Evolutionary conservation across 2,888 invertebrate genomes (phyloP).

Genomic region (Caradrina kadenii): DNA sequence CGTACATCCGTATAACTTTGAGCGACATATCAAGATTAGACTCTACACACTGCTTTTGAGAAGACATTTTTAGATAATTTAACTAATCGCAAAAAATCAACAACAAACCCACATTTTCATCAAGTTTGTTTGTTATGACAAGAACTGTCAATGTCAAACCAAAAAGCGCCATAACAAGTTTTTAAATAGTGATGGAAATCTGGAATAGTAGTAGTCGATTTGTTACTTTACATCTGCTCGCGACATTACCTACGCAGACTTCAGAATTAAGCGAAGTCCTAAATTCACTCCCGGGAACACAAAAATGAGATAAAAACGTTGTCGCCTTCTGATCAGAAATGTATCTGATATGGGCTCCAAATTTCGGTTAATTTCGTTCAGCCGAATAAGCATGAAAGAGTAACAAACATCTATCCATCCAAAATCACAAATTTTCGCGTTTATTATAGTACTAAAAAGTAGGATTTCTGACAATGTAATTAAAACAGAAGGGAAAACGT

Average conservation of each 20-base stretch:
- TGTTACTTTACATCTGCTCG: too few species aligned
- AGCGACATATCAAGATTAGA: slow-evolving; percentile 69
- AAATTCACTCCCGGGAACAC: too few species aligned
- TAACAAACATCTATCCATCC: too few species aligned
- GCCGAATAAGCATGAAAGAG: too few species aligned
- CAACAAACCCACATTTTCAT: slow-evolving; percentile 2
- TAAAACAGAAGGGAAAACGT: neutral
- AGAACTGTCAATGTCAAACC: slow-evolving; percentile 20
- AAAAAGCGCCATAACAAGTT: neutral
- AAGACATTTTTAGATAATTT: slow-evolving; percentile 63
- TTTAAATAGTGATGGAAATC: neutral
- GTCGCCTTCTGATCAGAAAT: too few species aligned
- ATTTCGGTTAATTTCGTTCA: too few species aligned
- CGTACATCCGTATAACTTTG: slow-evolving; percentile 86
- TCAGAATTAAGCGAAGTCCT: too few species aligned
- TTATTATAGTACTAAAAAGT: too few species aligned
- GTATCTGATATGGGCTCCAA: too few species aligned
- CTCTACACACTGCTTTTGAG: slow-evolving; percentile 68
- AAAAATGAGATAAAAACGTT: too few species aligned
- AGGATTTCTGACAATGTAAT: neutral
- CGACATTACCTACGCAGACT: too few species aligned
- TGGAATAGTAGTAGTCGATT: neutral
- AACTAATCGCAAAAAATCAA: neutral
- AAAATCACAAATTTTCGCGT: too few species aligned
- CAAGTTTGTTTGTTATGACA: slow-evolving; percentile 49